Base-by-base conservation (phyloP, 1,140 invertebrate genomes). In the Condylostylus longicornis region DNA sequence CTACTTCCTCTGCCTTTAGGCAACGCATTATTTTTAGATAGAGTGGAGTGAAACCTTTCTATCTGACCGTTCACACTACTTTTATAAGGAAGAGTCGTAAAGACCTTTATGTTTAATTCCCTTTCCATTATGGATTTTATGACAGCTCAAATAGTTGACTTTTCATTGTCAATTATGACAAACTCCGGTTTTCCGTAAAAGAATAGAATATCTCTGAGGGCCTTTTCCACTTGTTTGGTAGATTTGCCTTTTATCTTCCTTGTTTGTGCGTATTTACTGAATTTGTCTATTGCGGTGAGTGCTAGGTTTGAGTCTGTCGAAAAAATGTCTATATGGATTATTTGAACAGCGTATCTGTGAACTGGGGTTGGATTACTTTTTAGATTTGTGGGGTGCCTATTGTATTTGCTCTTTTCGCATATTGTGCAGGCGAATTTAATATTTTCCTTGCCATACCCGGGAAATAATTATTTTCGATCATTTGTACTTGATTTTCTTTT, bases 291-390 rank as follows among this genome's bases (percentile, higher is more conserved):
- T 2, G 32, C 25, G 4, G 35, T 38, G 19, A 27, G 13, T 14
- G 30, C 13, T 23, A 35, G 17, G 2, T 39, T 35, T 36, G 18
- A 35, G 13, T 41, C 23, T 10, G 40, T 41, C 13, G 19, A 28
- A 25, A 34, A 40, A 10, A 43, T 43, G 23, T 43, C 42, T 2
- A 43, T 40, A 18, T 44, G 38, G 10, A 41, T 18, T 21, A 32
- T 41, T 8, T 44, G 34, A 14, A 35, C 38, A 7, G 38, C 29
- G 18, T 28, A 41, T 21, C 29, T 33, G 2, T 36, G 36, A 25
- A 38, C 38, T 5, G 41, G 41, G 4, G 41, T 42, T 17, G 22
- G 19, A 21, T 38, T 18, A 14, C 38, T 13, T 12, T 13, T 10
- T 21, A 25, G 37, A 10, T 38, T 35, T 10, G 7, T 25, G 3